These are phyloP conservation scores for Pollicipes pollicipes DNA, from an alignment of 1,140 invertebrate genomes.

Conservation along the genomic window DNA sequence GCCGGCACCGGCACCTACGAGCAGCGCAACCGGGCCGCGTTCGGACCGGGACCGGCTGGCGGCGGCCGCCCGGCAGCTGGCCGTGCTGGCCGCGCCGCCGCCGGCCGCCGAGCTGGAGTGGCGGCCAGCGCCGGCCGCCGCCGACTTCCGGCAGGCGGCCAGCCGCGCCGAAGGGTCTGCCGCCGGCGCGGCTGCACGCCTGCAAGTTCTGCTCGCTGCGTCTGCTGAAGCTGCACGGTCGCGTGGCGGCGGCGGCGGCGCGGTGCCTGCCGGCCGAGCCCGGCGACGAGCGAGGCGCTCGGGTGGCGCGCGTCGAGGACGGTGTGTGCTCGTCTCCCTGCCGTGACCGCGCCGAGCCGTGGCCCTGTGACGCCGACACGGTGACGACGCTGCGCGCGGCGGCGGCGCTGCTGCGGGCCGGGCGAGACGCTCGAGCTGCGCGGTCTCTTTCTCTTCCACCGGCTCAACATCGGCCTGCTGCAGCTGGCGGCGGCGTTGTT, in stretches of 20 bases:
- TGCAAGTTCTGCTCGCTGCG: background rate
- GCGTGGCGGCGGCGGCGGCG: too few relatives aligned
- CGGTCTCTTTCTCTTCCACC: background rate
- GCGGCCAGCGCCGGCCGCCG: too few relatives aligned
- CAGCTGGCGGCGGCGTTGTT: background rate
- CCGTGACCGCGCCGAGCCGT: background rate
- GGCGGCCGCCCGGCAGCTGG: background rate
- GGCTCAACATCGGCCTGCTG: background rate
- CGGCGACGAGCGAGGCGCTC: too few relatives aligned
- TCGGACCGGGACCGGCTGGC: background rate
- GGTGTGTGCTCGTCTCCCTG: background rate
- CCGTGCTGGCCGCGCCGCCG: background rate
- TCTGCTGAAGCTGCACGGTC: background rate
- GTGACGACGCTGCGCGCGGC: background rate
- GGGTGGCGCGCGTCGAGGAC: background rate
- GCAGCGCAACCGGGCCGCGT: background rate
- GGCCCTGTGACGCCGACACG: background rate
- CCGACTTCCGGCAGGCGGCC: too few relatives aligned
- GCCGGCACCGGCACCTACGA: background rate
- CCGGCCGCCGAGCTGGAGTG: background rate
- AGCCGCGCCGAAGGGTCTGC: background rate
- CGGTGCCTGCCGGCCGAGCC: too few relatives aligned
- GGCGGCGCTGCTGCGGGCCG: background rate
- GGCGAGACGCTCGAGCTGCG: background rate
- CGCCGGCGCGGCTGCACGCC: background rate